Base-by-base conservation (phyloP, 2,113 vertebrate genomes). In the Choloepus hoffmanni region DNA sequence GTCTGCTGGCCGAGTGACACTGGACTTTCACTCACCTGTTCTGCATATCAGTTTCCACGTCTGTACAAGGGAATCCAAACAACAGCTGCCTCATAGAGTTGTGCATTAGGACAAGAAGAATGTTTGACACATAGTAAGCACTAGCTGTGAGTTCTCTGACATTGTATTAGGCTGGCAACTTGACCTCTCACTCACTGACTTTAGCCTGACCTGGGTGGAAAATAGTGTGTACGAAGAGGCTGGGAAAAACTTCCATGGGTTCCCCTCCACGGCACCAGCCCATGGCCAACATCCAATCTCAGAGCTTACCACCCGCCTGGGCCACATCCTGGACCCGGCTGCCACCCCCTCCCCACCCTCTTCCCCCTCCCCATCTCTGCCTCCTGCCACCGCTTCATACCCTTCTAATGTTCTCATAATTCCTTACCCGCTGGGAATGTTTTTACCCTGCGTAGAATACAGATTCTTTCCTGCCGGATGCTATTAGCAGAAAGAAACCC, bases 391-490 rank as follows among this genome's bases (percentile, higher is more conserved):
- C 11, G 77, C 85, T 94, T 96, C 13, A 3, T 93, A 74, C 58
- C 85, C 55, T 81, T 90, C 87, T 95, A 91, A 95, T 86, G 78
- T 95, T 96, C 83, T 95, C 77, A 70, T 97, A 97, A 97, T 96
- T 97, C 97, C 95, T 92, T 81, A 90, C 58, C 74, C 96, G 94
- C 94, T 89, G 92, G 94, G 95, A 79, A 81, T 86, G 78, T 73
- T 96, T 92, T 62, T 48, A 76, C 30, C 76, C 86, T 94, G 93
- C 63, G 16, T 8, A 90, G 88, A 96, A 92, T 95, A 96, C 95
- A 96, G 89, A 97, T 96, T 95, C 91, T 96, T 97, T 97, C 78
- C 86, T 0, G 79, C 92, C 90, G 65, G 93, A 92, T 0, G 33
- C 94, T 88, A 96, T 92, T 94, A 97, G 91, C 90, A 89, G 60